Evolutionary conservation across 2,888 invertebrate genomes (phyloP).

Genomic region (Drosophila eohydei): DNA sequence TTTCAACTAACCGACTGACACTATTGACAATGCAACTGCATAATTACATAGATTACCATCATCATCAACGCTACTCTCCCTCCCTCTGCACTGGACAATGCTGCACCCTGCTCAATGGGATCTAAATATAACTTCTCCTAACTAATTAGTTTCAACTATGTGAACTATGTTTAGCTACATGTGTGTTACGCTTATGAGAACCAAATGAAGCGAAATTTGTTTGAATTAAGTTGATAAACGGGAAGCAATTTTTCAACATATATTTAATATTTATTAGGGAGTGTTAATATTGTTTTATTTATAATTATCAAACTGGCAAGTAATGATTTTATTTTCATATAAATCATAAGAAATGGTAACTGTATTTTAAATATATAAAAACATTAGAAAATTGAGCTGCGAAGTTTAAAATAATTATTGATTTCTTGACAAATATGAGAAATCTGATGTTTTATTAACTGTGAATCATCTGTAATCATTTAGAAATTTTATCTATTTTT

Average conservation of each 20-base stretch:
- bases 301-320: too few relatives aligned
- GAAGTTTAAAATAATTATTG: too few relatives aligned
- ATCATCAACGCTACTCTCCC: not conserved
- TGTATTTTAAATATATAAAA: too few relatives aligned
- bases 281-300: not conserved
- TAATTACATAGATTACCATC: constrained; percentile 65
- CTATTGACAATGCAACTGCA: constrained; percentile 67
- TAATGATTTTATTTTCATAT: not conserved
- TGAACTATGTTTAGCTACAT: constrained; percentile 21
- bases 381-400: too few relatives aligned
- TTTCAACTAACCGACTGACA: constrained; percentile 79
- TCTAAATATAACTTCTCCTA: constrained; percentile 66
- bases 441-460: too few relatives aligned
- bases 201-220: not conserved
- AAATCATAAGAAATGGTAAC: not conserved
- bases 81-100: constrained; percentile 35
- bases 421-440: too few relatives aligned
- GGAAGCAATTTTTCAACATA: not conserved
- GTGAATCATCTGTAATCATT: too few relatives aligned
- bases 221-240: not conserved
- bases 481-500: too few relatives aligned
- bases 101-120: constrained; percentile 23
- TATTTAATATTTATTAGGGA: not conserved
- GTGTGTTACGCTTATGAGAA: not conserved
- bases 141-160: constrained; percentile 36